Conservation (phyloP, 1,140 invertebrate genomes). For the Drosophila kohkoa region DNA sequence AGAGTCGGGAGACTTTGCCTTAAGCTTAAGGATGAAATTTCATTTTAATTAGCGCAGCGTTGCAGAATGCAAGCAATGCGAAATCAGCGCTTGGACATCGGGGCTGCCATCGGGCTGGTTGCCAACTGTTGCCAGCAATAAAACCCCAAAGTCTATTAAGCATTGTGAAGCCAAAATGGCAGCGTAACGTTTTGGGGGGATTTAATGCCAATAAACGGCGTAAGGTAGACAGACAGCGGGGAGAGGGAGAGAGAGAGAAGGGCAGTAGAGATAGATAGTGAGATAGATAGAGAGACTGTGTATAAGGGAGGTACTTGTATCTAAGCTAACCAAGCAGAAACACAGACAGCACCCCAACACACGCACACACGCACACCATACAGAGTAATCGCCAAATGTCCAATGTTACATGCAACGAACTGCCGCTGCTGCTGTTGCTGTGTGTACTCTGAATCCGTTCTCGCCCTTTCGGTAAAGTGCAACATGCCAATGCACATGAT, state of each 20-base stretch:
- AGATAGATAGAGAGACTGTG: neutral
- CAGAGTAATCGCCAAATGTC: constrained; percentile 25
- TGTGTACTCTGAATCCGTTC: constrained; percentile 11
- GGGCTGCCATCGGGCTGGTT: neutral
- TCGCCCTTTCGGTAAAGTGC: constrained; percentile 56
- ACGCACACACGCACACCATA: constrained; percentile 9
- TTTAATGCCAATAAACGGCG: constrained; percentile 76
- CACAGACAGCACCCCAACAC: constrained; percentile 18
- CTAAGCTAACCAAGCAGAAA: constrained; percentile 64
- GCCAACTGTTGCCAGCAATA: constrained; percentile 57
- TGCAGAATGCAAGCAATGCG: constrained; percentile 39
- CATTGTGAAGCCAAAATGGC: constrained; percentile 71
- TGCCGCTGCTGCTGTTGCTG: neutral
- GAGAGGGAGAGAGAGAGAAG: neutral
- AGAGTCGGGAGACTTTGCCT: constrained; percentile 12
- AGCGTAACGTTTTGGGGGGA: constrained; percentile 47
- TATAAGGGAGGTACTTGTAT: constrained; percentile 40
- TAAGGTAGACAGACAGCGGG: constrained; percentile 35
- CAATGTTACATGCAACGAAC: constrained; percentile 20
- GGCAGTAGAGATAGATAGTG: neutral
- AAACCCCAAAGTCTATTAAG: constrained; percentile 80
- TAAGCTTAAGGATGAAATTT: constrained; percentile 48
- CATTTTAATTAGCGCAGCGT: constrained; percentile 70
- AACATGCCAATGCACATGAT: constrained; percentile 81
- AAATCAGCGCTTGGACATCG: constrained; percentile 9